Evolutionary conservation across 2,113 vertebrate genomes (phyloP), one percentile per base, ranked within the genome.

Genomic region (Sceloporus undulatus): DNA sequence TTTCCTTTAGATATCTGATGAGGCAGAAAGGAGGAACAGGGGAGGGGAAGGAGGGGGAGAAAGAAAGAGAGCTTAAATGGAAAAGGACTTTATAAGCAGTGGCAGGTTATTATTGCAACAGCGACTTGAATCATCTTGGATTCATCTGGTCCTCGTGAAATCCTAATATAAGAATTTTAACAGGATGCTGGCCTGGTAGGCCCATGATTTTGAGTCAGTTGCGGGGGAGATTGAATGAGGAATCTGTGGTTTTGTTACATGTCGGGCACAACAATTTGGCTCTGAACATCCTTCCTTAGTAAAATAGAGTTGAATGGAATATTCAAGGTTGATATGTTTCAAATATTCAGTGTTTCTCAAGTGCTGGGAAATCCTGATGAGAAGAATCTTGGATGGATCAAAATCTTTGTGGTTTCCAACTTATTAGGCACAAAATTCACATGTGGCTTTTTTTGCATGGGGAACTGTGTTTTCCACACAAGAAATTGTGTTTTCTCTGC

Each of bases 1-100:
- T 92, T 93, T 95, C 79, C 91, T 87, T 93, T 91, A 86, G 82
- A 91, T 95, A 92, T 91, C 92, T 91, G 85, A 89, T 85, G 88
- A 84, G 66, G 79, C 40, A 70, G 59, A 81, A 74, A 87, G 78
- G 48, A 94, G 71, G 89, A 90, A 48, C 76, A 21, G 77, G 76
- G 91, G 94, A 80, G 90, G 90, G 81, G 48, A 81, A 75, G 48
- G 82, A 81, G 76, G 18, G 10, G 62, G 88, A 38, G 11, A 65
- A 38, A 89, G 91, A 75, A 86, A 87, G 88, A 65, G 76, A 91
- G 85, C 74, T 62, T 91, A 89, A 90, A 94, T 92, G 74, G 90
- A 68, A 92, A 91, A 2, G 42, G 68, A 23, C 27, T 91, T 52
- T 78, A 48, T 62, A 86, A 95, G 29, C 71, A 48, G 29, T 0